Evolutionary conservation across 2,797 vertebrate genomes (phyloP).

Genomic region (Gambusia yucatana): DNA sequence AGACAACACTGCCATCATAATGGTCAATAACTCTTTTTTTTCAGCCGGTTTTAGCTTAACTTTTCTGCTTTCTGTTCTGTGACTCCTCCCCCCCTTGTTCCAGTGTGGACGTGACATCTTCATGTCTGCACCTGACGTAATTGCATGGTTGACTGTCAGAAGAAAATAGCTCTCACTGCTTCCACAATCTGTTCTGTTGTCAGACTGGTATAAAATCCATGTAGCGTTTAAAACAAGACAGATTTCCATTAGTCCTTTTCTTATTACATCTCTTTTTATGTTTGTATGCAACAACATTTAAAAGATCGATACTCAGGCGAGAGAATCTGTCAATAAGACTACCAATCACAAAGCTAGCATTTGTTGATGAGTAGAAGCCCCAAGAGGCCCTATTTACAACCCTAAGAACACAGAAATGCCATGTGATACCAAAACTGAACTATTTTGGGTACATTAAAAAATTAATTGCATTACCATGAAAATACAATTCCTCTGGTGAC

Average conservation of each 20-base stretch:
- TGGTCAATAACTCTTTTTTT: slow-evolving; percentile 26
- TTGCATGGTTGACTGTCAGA: slow-evolving; percentile 7
- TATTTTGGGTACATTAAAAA: neutral
- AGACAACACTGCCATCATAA: slow-evolving; percentile 9
- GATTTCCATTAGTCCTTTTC: neutral
- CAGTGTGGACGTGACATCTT: slow-evolving; percentile 4
- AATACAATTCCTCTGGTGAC: neutral
- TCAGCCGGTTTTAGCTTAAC: slow-evolving; percentile 18
- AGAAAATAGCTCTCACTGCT: slow-evolving; percentile 17
- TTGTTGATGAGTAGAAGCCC: neutral
- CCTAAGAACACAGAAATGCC: neutral
- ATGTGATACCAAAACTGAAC: neutral
- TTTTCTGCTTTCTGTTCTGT: neutral
- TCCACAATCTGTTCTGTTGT: neutral
- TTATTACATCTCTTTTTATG: neutral
- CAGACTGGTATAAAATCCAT: neutral
- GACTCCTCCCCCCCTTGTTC: slow-evolving; percentile 16
- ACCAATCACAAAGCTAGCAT: neutral
- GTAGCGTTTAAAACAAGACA: neutral
- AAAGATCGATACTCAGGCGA: neutral
- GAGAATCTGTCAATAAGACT: neutral
- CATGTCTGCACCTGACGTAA: slow-evolving; percentile 2
- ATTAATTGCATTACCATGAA: neutral
- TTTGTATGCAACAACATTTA: too few relatives aligned
- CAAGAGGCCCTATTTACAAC: neutral